Percentiles rank a stretch among this genome's conserved stretches.
These are phyloP conservation scores for Erpetoichthys calabaricus DNA, from an alignment of 2,797 vertebrate genomes.

Conservation along the genomic window DNA sequence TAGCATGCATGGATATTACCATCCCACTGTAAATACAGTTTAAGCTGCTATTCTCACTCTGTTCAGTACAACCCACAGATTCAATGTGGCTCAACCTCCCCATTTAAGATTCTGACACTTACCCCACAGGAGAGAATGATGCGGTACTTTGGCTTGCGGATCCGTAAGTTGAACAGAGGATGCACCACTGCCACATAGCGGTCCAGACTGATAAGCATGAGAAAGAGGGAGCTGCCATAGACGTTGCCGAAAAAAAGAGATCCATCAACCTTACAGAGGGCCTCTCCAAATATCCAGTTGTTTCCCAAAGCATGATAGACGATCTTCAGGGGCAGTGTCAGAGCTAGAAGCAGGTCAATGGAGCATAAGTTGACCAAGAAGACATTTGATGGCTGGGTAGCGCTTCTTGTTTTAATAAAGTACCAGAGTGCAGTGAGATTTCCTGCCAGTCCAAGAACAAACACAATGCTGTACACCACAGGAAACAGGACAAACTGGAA, in stretches of 20 bases:
- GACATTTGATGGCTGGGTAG: slow-evolving; percentile 15
- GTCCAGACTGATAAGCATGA: slow-evolving; percentile 23
- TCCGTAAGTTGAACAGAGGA: slow-evolving; percentile 9
- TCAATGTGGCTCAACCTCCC: too few relatives aligned
- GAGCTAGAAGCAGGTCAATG: slow-evolving; percentile 20
- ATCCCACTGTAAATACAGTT: too few relatives aligned
- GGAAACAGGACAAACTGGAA: slow-evolving; percentile 25
- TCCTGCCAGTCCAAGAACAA: slow-evolving; percentile 15
- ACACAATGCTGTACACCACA: slow-evolving; percentile 19
- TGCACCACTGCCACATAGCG: slow-evolving; percentile 22
- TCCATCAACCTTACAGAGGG: slow-evolving; percentile 18
- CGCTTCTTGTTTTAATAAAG: slow-evolving; percentile 10
- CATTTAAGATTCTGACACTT: background rate
- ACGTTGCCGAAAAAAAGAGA: slow-evolving; percentile 24
- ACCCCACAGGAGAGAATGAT: slow-evolving; percentile 5
- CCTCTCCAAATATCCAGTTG: slow-evolving; percentile 22
- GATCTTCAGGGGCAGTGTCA: slow-evolving; percentile 18
- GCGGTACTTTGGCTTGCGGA: slow-evolving; percentile 16
- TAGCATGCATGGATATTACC: too few relatives aligned
- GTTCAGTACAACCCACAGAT: too few relatives aligned
- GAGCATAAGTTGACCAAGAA: slow-evolving; percentile 22
- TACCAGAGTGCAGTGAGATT: slow-evolving; percentile 17
- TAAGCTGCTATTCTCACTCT: too few relatives aligned
- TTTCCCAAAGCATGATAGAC: slow-evolving; percentile 18
- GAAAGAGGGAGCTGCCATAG: slow-evolving; percentile 24